Evolutionary conservation across 2,797 vertebrate genomes (phyloP).

Genomic region (Cossypha heuglini): DNA sequence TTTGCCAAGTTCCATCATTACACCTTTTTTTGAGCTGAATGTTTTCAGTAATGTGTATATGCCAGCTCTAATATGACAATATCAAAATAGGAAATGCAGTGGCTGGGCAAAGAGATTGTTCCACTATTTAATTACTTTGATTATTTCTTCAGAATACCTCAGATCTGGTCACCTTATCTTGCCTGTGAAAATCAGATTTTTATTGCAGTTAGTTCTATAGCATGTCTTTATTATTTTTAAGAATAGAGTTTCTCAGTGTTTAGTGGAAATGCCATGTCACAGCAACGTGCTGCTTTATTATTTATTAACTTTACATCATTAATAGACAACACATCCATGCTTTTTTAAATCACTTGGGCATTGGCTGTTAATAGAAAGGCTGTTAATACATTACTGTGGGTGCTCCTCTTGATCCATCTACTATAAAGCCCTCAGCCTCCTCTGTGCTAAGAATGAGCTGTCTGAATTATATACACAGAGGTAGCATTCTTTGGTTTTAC

Average conservation of each 20-base stretch:
- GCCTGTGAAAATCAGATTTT: background rate
- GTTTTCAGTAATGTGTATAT: background rate
- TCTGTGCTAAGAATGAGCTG: background rate
- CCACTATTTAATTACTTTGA: background rate
- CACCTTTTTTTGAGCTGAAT: background rate
- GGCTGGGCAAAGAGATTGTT: background rate
- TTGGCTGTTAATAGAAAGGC: background rate
- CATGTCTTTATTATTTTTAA: background rate
- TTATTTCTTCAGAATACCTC: background rate
- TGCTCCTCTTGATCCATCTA: background rate
- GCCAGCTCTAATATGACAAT: background rate
- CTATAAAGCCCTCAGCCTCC: background rate
- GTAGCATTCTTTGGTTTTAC: background rate
- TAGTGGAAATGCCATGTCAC: background rate
- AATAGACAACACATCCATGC: background rate
- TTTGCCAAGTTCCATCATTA: background rate
- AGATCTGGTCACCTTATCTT: background rate
- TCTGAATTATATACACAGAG: background rate
- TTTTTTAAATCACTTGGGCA: background rate
- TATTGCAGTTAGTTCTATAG: background rate
- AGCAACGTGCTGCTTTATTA: background rate
- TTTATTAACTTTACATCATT: background rate
- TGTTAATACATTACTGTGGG: background rate
- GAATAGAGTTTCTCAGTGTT: background rate
- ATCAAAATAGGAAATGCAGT: background rate